These are phyloP conservation scores for Calonectris borealis DNA, from an alignment of 2,113 vertebrate species.

Conservation along the genomic window DNA sequence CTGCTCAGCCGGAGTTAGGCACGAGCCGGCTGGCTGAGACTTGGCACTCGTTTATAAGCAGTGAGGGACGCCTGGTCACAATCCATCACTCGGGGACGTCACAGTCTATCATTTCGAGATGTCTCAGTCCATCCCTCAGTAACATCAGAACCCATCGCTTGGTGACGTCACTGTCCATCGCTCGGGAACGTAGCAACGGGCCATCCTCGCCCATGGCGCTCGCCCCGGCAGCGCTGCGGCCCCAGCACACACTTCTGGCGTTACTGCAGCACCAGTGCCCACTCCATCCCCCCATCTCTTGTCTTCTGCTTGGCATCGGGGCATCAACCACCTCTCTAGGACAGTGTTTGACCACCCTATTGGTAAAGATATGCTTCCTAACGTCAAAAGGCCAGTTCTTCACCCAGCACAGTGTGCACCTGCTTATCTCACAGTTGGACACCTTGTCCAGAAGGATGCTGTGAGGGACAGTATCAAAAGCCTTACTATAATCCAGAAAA, in stretches of 20 bases:
- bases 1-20: background rate
- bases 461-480: too few relatives aligned
- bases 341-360: too few relatives aligned
- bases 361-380: too few relatives aligned
- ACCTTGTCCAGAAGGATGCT: too few relatives aligned
- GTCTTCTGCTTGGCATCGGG: background rate
- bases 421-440: too few relatives aligned
- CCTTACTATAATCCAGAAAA: too few relatives aligned
- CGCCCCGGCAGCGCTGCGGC: background rate
- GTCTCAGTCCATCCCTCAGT: background rate
- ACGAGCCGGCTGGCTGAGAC: background rate
- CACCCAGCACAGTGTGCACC: too few relatives aligned
- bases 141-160: background rate
- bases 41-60: too few relatives aligned
- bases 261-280: background rate
- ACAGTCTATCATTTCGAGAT: too few relatives aligned
- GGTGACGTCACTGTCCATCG: background rate
- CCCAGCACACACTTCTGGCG: background rate
- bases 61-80: background rate
- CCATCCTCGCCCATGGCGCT: background rate
- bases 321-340: too few relatives aligned
- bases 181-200: background rate
- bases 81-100: too few relatives aligned
- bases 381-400: too few relatives aligned
- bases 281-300: background rate